Conservation (phyloP, 2,797 vertebrate genomes). For the Parauchenoglanis ngamensis region DNA sequence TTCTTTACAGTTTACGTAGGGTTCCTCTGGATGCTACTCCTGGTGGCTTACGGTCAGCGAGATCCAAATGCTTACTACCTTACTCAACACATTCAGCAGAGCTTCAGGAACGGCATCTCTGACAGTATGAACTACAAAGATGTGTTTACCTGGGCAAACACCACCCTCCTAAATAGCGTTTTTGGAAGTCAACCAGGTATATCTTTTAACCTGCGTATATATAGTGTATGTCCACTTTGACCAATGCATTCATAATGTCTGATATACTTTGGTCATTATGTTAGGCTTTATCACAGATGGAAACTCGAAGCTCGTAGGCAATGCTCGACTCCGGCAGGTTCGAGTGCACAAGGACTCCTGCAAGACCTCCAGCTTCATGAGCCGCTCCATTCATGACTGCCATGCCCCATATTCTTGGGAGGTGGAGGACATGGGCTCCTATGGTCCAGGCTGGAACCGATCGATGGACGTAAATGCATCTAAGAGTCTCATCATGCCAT, state of each 20-base stretch:
- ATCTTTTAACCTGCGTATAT: neutral
- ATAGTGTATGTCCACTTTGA: neutral
- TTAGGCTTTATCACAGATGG: slow-evolving; percentile 95
- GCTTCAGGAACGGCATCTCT: slow-evolving; percentile 82
- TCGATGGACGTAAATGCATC: slow-evolving; percentile 62
- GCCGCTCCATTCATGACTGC: slow-evolving; percentile 71
- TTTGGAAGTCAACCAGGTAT: slow-evolving; percentile 85
- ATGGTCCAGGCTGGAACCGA: slow-evolving; percentile 81
- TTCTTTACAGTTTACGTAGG: slow-evolving; percentile 83
- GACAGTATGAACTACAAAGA: slow-evolving; percentile 79
- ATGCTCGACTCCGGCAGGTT: slow-evolving; percentile 88
- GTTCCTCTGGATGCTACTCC: slow-evolving; percentile 93
- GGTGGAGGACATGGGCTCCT: slow-evolving; percentile 81
- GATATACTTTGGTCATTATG: neutral
- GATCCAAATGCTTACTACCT: slow-evolving; percentile 89
- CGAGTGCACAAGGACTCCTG: slow-evolving; percentile 84
- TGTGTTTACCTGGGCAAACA: slow-evolving; percentile 90
- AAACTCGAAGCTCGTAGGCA: slow-evolving; percentile 91
- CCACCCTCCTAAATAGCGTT: slow-evolving; percentile 82
- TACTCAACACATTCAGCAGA: slow-evolving; percentile 85
- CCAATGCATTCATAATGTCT: neutral
- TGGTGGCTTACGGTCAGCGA: slow-evolving; percentile 91
- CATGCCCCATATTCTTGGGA: slow-evolving; percentile 83
- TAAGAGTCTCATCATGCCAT: slow-evolving; percentile 66
- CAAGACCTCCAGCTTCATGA: slow-evolving; percentile 70